Evolutionary conservation across 2,797 vertebrate species (phyloP).

Genomic region (Varecia variegata): DNA sequence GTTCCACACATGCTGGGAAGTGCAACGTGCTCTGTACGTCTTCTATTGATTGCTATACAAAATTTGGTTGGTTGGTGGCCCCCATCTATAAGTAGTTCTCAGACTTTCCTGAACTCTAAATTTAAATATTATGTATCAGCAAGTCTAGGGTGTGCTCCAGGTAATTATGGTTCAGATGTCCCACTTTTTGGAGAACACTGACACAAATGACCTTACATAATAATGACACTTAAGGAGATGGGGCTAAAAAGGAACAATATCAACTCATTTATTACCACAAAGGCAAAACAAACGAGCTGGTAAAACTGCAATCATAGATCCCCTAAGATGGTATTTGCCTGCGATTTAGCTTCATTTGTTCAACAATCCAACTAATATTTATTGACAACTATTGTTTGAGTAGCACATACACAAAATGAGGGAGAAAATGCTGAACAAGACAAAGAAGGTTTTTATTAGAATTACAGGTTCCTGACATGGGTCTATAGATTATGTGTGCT

Average conservation of each 20-base stretch:
- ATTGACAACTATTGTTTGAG: not conserved
- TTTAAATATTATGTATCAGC: not conserved
- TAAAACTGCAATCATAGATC: not conserved
- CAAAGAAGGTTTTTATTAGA: not conserved
- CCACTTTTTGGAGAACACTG: not conserved
- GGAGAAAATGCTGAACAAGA: not conserved
- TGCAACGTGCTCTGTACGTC: conserved; percentile 59
- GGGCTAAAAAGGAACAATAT: not conserved
- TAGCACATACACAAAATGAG: not conserved
- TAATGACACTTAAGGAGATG: not conserved
- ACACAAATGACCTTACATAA: not conserved
- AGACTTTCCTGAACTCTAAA: not conserved
- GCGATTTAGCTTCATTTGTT: not conserved
- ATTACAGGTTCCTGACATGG: not conserved
- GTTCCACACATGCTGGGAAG: conserved; percentile 49
- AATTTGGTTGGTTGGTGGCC: conserved; percentile 49
- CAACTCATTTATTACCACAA: not conserved
- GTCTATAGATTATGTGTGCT: not conserved
- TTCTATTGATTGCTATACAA: conserved; percentile 69
- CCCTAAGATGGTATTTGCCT: not conserved
- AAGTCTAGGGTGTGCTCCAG: not conserved
- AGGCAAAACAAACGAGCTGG: not conserved
- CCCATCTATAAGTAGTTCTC: not conserved
- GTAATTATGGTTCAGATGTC: not conserved
- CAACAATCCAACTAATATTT: not conserved